Base-by-base conservation (phyloP, 92 coral and sea anemone genomes). In the Zoanthus gigantus region DNA sequence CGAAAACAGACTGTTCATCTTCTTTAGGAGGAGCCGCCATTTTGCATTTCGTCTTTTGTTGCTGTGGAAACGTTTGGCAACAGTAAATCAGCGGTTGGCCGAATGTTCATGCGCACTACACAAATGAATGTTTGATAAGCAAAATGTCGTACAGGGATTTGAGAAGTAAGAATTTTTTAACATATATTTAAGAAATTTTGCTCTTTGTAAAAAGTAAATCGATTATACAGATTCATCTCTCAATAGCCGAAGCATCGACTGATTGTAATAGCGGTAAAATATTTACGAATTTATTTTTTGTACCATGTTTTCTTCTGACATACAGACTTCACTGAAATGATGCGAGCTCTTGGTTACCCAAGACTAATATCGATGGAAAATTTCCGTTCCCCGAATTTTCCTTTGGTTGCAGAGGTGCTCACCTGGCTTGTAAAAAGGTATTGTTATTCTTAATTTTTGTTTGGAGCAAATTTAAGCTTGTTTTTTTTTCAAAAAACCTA, bases 361-460 rank as follows among this genome's bases (percentile, higher is more conserved):
- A 92, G 99, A 87, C 96, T 97, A 58, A 97, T 97, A 75, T 97
- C 99, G 63, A 97, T 97, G 99, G 99, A 97, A 92, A 97, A 97
- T 89, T 97, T 97, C 85, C 94, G 99, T 77, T 95, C 98, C 58
- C 99, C 99, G 13, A 97, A 97, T 79, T 97, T 97, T 69, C 92
- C 97, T 50, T 83, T 97, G 92, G 99, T 97, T 11, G 99, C 99
- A 73, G 99, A 97, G 87, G 99, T 97, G 46, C 90, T 97, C 63
- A 92, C 90, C 60, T 97, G 99, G 99, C 98, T 97, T 76, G 99
- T 97, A 12, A 95, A 90, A 88, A 92, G 99, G 99, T 97, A 82
- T 9, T 78, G 23, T 44, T 47, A 18, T 11, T 75, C 45, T 1
- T 30, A 69, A 15, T 6, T 69, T 69, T 5, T 32, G 42, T 31